These are phyloP conservation scores for Lacerta agilis DNA, from an alignment of 2,797 vertebrate genomes.

Conservation along the genomic window DNA sequence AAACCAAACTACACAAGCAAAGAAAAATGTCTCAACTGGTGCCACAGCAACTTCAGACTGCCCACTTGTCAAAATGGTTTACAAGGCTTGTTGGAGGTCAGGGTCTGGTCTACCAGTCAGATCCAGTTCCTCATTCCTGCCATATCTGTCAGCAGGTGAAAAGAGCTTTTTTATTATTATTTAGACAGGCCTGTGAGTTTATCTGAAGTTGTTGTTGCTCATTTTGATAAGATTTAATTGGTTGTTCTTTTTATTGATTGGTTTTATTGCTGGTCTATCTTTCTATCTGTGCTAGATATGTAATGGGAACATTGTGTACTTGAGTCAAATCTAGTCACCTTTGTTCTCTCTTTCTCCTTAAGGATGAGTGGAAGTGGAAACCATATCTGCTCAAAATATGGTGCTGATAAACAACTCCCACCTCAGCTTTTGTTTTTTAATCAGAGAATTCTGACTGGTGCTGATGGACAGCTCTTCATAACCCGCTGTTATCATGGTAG, in stretches of 20 bases:
- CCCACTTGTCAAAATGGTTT: too few species aligned
- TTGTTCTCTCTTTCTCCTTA: not conserved
- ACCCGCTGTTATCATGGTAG: not conserved
- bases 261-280: not conserved
- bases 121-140: too few species aligned
- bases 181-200: not conserved
- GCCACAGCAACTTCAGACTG: too few species aligned
- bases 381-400: not conserved
- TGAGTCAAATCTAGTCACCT: not conserved
- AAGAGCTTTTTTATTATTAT: not conserved
- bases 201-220: not conserved
- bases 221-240: not conserved
- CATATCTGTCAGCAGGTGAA: too few species aligned
- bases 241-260: not conserved
- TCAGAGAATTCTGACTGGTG: not conserved
- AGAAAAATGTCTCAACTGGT: too few species aligned
- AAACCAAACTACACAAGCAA: too few species aligned
- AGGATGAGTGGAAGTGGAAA: not conserved
- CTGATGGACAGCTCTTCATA: constrained; percentile 2
- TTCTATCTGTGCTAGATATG: not conserved
- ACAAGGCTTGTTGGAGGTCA: too few species aligned
- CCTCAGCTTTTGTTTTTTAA: not conserved
- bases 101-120: too few species aligned
- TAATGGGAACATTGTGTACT: not conserved
- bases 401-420: constrained; percentile 8